phyloP scores from a whole-genome alignment of 2,797 vertebrate species.

The Leuciscus waleckii region DNA sequence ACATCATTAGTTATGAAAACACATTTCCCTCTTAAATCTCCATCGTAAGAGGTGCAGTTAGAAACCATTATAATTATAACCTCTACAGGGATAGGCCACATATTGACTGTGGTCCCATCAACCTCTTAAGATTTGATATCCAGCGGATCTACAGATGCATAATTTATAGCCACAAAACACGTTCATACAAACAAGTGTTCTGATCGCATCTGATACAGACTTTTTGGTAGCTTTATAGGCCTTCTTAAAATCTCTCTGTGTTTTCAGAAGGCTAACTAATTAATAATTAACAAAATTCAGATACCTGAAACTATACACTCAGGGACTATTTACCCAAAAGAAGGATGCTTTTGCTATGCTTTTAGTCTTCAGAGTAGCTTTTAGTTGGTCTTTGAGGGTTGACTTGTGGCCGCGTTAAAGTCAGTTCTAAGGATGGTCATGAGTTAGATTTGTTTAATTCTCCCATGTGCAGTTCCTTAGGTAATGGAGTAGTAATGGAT shows the following conservation, averaged over 20 bases:
- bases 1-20: slow-evolving; percentile 54
- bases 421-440: slow-evolving; percentile 5
- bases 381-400: slow-evolving; percentile 39
- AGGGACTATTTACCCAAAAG: neutral
- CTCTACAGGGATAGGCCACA: slow-evolving; percentile 63
- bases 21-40: slow-evolving; percentile 52
- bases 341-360: slow-evolving; percentile 8
- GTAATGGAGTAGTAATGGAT: slow-evolving; percentile 12
- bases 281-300: neutral
- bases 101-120: slow-evolving; percentile 78
- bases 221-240: neutral
- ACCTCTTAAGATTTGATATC: slow-evolving; percentile 76
- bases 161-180: slow-evolving; percentile 61
- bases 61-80: slow-evolving; percentile 70
- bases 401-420: slow-evolving; percentile 4
- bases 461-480: slow-evolving; percentile 1
- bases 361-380: slow-evolving; percentile 29
- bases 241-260: slow-evolving; percentile 23
- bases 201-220: slow-evolving; percentile 25
- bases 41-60: slow-evolving; percentile 52
- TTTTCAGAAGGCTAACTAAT: slow-evolving; percentile 6
- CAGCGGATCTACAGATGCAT: slow-evolving; percentile 59
- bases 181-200: slow-evolving; percentile 38
- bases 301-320: slow-evolving; percentile 1
- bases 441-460: neutral